phyloP scores from a whole-genome alignment of 35 echinoderm and acorn worm species.

The Holothuria glaberrima region DNA sequence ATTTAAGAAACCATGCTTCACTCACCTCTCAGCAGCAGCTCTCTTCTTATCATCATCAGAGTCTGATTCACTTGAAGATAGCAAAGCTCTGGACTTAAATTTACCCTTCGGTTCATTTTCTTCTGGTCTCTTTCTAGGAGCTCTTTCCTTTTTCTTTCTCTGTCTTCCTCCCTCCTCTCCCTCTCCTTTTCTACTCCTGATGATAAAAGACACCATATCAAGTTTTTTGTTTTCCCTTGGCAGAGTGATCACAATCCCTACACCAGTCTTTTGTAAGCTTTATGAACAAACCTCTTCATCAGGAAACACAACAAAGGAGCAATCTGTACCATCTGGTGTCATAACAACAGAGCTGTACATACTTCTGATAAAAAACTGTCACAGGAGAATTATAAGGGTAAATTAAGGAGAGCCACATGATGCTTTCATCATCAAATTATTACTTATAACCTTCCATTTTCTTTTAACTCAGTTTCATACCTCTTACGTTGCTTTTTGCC shows the following conservation, averaged over 20 bases:
- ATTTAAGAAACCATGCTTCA: not conserved
- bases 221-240: not conserved
- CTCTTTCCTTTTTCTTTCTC: conserved; percentile 51
- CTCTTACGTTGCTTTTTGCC: conserved; percentile 42
- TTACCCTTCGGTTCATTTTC: conserved; percentile 65
- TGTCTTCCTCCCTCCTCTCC: conserved; percentile 65
- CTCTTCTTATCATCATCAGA: conserved; percentile 84
- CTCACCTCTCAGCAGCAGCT: conserved; percentile 61
- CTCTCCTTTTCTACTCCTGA: conserved; percentile 48
- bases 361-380: too few species aligned
- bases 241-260: too few species aligned
- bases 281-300: too few species aligned
- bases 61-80: conserved; percentile 97
- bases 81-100: conserved; percentile 86
- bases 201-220: not conserved
- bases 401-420: too few species aligned
- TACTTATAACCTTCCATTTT: too few species aligned
- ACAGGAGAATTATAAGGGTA: too few species aligned
- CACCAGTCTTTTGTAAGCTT: too few species aligned
- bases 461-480: not conserved
- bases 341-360: too few species aligned
- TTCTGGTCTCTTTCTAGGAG: conserved; percentile 33
- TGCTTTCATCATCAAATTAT: too few species aligned
- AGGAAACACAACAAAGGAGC: too few species aligned
- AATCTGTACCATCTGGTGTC: too few species aligned